Base-by-base conservation (phyloP, 2,113 vertebrate species). In the Cathartes aura region DNA sequence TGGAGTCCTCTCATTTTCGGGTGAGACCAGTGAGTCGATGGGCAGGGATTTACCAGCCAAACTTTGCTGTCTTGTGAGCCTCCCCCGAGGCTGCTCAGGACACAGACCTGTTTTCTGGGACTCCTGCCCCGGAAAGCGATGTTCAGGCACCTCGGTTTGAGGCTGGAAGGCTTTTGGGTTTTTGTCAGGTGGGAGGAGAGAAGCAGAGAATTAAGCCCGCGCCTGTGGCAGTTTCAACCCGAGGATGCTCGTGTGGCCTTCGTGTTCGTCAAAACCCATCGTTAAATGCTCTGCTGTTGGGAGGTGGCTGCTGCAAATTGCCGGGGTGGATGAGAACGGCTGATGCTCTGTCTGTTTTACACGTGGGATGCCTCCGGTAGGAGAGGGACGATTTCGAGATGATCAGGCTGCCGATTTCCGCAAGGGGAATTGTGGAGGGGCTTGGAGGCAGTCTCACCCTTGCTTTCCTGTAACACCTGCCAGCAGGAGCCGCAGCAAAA, bases 131-230 rank as follows among this genome's bases (percentile, higher is more conserved):
- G 53, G 67, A 50, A 55, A 56, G 30, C 2, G 2, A 4, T 0
- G 2, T 24, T 43, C 15, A 3, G 47, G 60, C 6, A 9, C 18
- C 80, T 47, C 3, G 0, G 29, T 32, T 56, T 0, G 3, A 74
- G 47, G 12, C 53, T 62, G 72, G n/a, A 74, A 56, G 16, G 40
- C 11, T 53, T 67, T 66, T 0, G 4, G 17, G 7, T 79, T 59
- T 55, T 59, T 55, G 9, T 60, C 40, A 32, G 47, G 40, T 26
- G 24, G n/a, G 13, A 73, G 60, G 32, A 56, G 22, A 58, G 38
- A 32, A 59, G 42, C 29, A 15, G 52, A 76, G 23, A 26, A 62
- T 30, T 30, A 67, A 42, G 18, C 11, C 32, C 5, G 3, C 3
- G 5, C 27, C 38, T 42, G n/a, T 40, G 63, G 38, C 43, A 21